Evolutionary conservation across 1,140 invertebrate species (phyloP).

Genomic region (Anastrepha obliqua): DNA sequence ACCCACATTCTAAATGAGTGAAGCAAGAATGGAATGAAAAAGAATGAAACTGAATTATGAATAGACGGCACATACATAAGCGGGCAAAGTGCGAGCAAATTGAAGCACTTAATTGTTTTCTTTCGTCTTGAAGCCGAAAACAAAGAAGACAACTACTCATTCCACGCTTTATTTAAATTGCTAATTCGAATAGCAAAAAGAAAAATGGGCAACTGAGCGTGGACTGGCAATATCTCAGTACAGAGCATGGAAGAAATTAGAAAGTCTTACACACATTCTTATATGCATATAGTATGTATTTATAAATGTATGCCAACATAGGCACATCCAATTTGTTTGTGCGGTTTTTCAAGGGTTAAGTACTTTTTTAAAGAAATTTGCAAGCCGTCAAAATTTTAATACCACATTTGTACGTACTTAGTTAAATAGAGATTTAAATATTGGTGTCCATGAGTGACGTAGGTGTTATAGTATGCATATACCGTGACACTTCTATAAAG

Average conservation of each 20-base stretch:
- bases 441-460: too few relatives aligned
- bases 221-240: slow-evolving; percentile 9
- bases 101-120: slow-evolving; percentile 40
- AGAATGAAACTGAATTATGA: slow-evolving; percentile 8
- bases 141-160: not conserved
- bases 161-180: slow-evolving; percentile 28
- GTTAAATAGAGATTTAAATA: not conserved
- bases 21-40: slow-evolving; percentile 11
- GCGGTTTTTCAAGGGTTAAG: not conserved
- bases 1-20: not conserved
- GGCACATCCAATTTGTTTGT: not conserved
- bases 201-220: not conserved
- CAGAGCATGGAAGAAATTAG: slow-evolving; percentile 17
- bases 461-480: too few relatives aligned
- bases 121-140: not conserved
- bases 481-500: too few relatives aligned
- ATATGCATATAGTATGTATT: not conserved
- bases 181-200: slow-evolving; percentile 24
- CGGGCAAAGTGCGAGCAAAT: slow-evolving; percentile 30
- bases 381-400: not conserved
- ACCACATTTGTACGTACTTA: not conserved
- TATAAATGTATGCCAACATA: not conserved
- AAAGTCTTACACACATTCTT: slow-evolving; percentile 10
- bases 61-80: not conserved
- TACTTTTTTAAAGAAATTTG: not conserved